Base-by-base conservation (phyloP, 2,797 vertebrate species). In the Macropodus opercularis region DNA sequence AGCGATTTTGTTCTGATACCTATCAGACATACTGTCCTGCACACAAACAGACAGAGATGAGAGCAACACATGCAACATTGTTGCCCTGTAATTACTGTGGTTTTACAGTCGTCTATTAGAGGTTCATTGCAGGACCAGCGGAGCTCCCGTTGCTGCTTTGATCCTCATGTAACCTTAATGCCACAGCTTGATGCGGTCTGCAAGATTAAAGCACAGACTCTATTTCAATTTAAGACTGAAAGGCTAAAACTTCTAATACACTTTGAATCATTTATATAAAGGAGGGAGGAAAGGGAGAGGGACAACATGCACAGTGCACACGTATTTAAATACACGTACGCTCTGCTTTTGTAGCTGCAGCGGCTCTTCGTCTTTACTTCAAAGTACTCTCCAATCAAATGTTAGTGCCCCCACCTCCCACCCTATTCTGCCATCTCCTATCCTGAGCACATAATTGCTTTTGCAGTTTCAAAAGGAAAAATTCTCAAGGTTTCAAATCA, bases 311-410 rank as follows among this genome's bases (percentile, higher is more conserved):
- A 23, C 36, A 27, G 17, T 2, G 18, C 48, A 61, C 57, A 54
- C 13, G 51, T 36, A 15, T 26, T n/a, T 18, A 17, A 21, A 63
- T 26, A 21, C n/a, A 59, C 24, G 51, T 40, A 67, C 24, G 19
- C 34, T 2, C 21, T 42, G 27, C 35, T 38, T 46, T 52, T 47
- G 29, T 48, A 21, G 58, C 35, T 47, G 65, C 50, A 41, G 22
- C 12, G 23, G 48, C 24, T 51, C 29, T 31, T n/a, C 10, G 2
- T 35, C 75, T 54, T 56, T n/a, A 80, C 63, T 76, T 76, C 46
- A 75, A 77, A 77, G 72, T 58, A 22, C 29, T 53, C 59, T 60
- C 39, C 54, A 35, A 69, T 79, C 41, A 79, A 77, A 79, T 67
- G 41, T 62, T 62, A 31, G 57, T 51, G 39, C 39, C 24, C 18